Base-by-base conservation (phyloP, 2,113 vertebrate species). In the Taurulus bubalis region DNA sequence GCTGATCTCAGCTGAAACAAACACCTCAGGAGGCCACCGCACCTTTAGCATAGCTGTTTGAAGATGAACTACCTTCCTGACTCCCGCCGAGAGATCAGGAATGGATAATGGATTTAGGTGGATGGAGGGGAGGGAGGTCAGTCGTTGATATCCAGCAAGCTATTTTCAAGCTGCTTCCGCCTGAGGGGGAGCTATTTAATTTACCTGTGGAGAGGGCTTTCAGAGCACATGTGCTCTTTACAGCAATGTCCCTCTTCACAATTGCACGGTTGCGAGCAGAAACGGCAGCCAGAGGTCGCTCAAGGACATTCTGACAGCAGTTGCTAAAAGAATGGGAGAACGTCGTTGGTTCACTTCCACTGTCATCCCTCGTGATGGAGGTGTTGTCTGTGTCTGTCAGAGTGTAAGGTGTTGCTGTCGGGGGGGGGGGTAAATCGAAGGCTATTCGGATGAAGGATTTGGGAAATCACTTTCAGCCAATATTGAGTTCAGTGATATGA, bases 61-160 rank as follows among this genome's bases (percentile, higher is more conserved):
- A 86, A 84, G 84, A 88, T 80, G 77, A 84, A 84, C 76, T 72
- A 60, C 77, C 75, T 78, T 6, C 28, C 67, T 6, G 59, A 40
- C 79, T 82, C 84, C 81, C n/a, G 79, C 74, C 0, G 8, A 62
- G 64, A 85, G 65, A 89, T 78, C 85, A 82, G 72, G 77, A 79
- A 87, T 71, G 79, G 79, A 90, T 88, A 90, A 86, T 75, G 68
- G 84, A 85, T 87, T 85, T 64, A 66, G 69, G 45, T 34, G 34
- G 34, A 34, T 34, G 34, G 62, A 58, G 8, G 3, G 49, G 20
- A n/a, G 12, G 9, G 6, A 1, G 53, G 47, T 26, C 70, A 51
- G 51, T 64, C 49, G 0, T 74, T 85, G 69, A 53, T 82, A 36
- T 36, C 34, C 40, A 42, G 75, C 49, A 15, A 73, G 78, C 53